Percentiles rank a stretch among this genome's conserved stretches.
These are phyloP conservation scores for Tenthredo mesomela DNA, from an alignment of 2,888 invertebrate genomes.

Conservation along the genomic window DNA sequence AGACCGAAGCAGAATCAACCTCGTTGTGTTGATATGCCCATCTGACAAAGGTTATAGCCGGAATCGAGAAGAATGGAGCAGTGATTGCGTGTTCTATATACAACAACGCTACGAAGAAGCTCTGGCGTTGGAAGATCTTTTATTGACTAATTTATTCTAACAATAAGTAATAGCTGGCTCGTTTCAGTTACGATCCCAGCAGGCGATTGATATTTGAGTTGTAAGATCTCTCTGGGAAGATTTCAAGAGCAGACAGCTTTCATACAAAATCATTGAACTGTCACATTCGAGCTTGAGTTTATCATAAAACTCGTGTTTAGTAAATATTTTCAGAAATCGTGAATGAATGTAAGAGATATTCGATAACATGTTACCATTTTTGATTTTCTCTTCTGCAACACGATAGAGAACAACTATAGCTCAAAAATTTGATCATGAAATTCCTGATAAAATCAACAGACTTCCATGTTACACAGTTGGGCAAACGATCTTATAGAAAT, in stretches of 20 bases:
- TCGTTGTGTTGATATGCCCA: neutral
- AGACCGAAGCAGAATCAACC: neutral
- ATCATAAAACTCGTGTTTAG: neutral
- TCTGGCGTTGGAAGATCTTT: neutral
- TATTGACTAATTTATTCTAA: neutral
- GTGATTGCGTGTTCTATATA: neutral
- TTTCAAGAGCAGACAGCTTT: neutral
- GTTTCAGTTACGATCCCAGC: neutral
- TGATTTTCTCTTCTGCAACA: neutral
- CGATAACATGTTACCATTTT: neutral
- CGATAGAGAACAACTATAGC: neutral
- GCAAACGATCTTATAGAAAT: constrained; percentile 27
- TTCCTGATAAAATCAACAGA: constrained; percentile 6
- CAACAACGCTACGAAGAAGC: neutral
- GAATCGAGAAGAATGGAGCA: neutral
- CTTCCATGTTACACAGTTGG: neutral
- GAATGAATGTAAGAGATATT: neutral
- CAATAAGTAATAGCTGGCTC: neutral
- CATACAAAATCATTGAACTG: neutral
- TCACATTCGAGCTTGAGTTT: too few relatives aligned
- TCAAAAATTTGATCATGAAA: neutral
- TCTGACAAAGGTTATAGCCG: neutral
- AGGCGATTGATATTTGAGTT: neutral
- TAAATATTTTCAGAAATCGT: neutral
- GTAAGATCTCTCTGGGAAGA: neutral